phyloP scores from a whole-genome alignment of 2,797 vertebrate genomes.

The Mergus octosetaceus region DNA sequence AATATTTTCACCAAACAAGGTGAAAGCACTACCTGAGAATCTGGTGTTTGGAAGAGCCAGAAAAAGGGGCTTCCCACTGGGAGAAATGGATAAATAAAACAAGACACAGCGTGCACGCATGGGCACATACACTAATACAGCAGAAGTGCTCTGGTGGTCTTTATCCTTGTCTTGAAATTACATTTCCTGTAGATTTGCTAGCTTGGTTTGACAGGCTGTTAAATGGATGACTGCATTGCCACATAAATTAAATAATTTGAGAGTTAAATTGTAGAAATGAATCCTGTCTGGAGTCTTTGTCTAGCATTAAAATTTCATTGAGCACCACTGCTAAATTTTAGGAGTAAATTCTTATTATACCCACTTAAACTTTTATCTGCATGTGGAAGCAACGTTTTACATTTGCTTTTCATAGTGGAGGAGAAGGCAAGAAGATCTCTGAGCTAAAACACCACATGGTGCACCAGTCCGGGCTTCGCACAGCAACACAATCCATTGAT shows the following conservation, averaged over 20 bases:
- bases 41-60: neutral
- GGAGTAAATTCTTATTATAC: neutral
- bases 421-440: neutral
- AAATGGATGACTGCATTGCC: neutral
- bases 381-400: neutral
- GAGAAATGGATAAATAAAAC: neutral
- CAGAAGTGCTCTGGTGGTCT: neutral
- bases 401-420: neutral
- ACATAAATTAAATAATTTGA: constrained; percentile 21
- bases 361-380: neutral
- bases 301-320: constrained; percentile 7
- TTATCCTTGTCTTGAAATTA: neutral
- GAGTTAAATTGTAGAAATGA: constrained; percentile 44
- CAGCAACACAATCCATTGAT: neutral
- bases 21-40: neutral
- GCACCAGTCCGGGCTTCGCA: neutral
- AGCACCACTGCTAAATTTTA: neutral
- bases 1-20: neutral
- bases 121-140: neutral
- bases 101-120: neutral
- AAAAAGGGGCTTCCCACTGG: neutral
- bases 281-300: constrained; percentile 11
- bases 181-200: neutral
- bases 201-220: neutral
- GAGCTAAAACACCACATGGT: neutral